These are phyloP conservation scores for Anoncus sp. DNA, from an alignment of 2,888 invertebrate species.

Conservation along the genomic window DNA sequence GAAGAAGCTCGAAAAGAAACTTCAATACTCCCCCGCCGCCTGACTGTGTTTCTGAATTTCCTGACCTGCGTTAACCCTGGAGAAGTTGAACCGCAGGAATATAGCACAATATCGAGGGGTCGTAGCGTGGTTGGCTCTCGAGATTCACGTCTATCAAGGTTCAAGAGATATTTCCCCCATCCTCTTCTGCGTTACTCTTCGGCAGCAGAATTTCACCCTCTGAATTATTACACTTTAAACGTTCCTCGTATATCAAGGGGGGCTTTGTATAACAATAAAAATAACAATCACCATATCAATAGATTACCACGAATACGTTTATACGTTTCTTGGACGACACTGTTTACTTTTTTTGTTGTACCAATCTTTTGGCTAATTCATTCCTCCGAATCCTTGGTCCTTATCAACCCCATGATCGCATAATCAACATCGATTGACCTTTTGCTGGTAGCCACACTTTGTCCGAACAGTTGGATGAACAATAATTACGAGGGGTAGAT, in stretches of 20 bases:
- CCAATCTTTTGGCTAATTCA: not conserved
- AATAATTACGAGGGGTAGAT: conserved; percentile 70
- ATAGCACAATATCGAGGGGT: conserved; percentile 9
- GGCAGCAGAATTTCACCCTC: not conserved
- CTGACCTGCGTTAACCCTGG: conserved; percentile 15
- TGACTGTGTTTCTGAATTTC: conserved; percentile 1
- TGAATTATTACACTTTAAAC: not conserved
- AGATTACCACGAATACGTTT: too few relatives aligned
- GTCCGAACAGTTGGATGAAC: conserved; percentile 67
- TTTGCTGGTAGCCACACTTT: conserved; percentile 52
- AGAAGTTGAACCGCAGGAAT: conserved; percentile 11
- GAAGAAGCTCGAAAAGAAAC: conserved; percentile 18
- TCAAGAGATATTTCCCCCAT: conserved; percentile 5
- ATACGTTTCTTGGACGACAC: too few relatives aligned
- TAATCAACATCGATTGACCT: conserved; percentile 29
- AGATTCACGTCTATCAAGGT: conserved; percentile 3
- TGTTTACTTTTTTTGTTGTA: too few relatives aligned
- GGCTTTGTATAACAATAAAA: too few relatives aligned
- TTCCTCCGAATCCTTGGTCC: conserved; percentile 12
- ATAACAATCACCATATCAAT: too few relatives aligned
- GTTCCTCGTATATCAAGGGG: too few relatives aligned
- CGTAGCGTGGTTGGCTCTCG: not conserved
- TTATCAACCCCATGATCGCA: conserved; percentile 21
- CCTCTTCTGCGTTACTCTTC: not conserved
- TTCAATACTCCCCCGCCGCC: not conserved